Conservation (phyloP, 1,140 invertebrate species). For the Berghia stephanieae region DNA sequence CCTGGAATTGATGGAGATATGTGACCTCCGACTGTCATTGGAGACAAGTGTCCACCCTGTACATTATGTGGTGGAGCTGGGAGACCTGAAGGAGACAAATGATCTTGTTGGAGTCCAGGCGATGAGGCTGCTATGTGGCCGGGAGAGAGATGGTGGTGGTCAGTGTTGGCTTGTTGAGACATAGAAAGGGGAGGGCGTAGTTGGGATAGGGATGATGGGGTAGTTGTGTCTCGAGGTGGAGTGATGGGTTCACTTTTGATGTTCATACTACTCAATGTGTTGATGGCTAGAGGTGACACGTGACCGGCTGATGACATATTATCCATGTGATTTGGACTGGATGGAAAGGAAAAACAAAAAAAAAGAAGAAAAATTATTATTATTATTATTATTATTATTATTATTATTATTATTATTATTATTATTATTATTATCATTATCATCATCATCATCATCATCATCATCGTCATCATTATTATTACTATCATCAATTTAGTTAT, state of each 20-base stretch:
- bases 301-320: conserved; percentile 43
- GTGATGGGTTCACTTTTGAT: conserved; percentile 96
- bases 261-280: conserved; percentile 85
- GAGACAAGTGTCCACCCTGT: conserved; percentile 33
- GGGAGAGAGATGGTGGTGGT: conserved; percentile 40
- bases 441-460: too few relatives aligned
- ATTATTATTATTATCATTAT: too few relatives aligned
- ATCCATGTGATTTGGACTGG: conserved; percentile 13
- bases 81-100: conserved; percentile 17
- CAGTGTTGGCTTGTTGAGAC: conserved; percentile 48
- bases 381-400: not conserved
- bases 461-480: too few relatives aligned
- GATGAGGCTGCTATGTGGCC: conserved; percentile 51
- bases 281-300: conserved; percentile 74
- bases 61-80: conserved; percentile 13
- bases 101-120: conserved; percentile 47
- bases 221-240: conserved; percentile 78
- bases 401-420: not conserved
- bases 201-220: conserved; percentile 53
- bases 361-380: not conserved
- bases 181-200: too few relatives aligned
- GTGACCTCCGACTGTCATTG: conserved; percentile 28
- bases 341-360: not conserved
- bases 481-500: too few relatives aligned
- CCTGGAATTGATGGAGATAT: conserved; percentile 16